Conservation (phyloP, 2,113 vertebrate genomes). For the Odobenus rosmarus region DNA sequence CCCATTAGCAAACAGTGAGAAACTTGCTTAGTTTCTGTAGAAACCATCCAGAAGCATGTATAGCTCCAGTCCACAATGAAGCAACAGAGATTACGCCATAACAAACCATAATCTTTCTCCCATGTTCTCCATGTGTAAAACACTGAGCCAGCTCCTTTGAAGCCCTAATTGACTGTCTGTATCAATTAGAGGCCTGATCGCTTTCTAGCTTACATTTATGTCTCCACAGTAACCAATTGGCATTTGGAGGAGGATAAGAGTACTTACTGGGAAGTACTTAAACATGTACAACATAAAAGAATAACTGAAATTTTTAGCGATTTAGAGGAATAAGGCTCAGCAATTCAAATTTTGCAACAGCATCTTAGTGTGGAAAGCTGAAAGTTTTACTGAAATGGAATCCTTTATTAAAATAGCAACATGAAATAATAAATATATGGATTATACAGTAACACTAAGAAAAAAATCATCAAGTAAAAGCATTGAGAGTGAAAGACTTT, state of each 20-base stretch:
- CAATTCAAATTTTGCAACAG: conserved; percentile 24
- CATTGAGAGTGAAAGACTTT: not conserved
- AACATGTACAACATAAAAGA: conserved; percentile 61
- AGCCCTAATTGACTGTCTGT: conserved; percentile 89
- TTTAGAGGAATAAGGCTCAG: conserved; percentile 5
- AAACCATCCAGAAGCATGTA: conserved; percentile 82
- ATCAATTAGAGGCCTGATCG: conserved; percentile 86
- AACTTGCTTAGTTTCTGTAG: conserved; percentile 84
- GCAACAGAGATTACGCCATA: conserved; percentile 85
- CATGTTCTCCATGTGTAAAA: conserved; percentile 84
- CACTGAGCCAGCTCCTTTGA: conserved; percentile 86
- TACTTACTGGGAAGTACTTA: conserved; percentile 71
- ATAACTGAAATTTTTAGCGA: conserved; percentile 59
- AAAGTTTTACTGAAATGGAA: not conserved
- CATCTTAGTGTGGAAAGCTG: not conserved
- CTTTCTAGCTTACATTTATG: conserved; percentile 82
- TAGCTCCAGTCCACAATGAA: conserved; percentile 81
- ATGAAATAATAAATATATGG: not conserved
- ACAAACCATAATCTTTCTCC: conserved; percentile 85
- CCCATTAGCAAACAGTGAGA: conserved; percentile 79
- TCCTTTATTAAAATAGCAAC: not conserved
- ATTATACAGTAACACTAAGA: not conserved
- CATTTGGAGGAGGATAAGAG: conserved; percentile 54
- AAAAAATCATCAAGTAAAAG: not conserved
- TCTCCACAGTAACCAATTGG: conserved; percentile 84